These are phyloP conservation scores for Nephotettix cincticeps DNA, from an alignment of 1,140 invertebrate species.

Conservation along the genomic window DNA sequence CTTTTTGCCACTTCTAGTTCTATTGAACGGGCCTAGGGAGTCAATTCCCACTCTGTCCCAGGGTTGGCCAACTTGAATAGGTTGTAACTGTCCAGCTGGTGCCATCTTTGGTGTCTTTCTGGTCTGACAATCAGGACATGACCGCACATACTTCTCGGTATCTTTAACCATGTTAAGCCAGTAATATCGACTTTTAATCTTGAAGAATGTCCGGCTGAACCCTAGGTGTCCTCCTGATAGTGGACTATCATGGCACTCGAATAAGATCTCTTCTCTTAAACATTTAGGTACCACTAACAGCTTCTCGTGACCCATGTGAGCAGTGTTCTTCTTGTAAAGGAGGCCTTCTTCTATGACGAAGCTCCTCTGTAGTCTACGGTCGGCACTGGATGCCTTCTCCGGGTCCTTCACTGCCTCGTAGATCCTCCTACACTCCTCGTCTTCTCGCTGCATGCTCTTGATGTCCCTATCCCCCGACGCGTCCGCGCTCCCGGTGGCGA, in stretches of 20 bases:
- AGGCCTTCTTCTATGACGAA: not conserved
- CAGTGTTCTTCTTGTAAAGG: not conserved
- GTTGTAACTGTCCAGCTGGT: not conserved
- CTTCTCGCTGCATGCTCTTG: not conserved
- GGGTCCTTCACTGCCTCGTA: not conserved
- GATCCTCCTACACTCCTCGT: conserved; percentile 3
- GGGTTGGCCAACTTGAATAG: not conserved
- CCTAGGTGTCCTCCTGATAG: conserved; percentile 3
- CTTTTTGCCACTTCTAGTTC: not conserved
- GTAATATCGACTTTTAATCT: not conserved
- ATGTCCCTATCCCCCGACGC: not conserved
- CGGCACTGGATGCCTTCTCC: not conserved
- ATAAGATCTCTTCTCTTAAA: not conserved
- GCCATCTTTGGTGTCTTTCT: not conserved
- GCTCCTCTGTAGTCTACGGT: not conserved
- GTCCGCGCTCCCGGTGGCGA: too few relatives aligned
- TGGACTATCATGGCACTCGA: not conserved
- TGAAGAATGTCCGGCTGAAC: not conserved
- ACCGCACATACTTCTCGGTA: not conserved
- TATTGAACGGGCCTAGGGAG: not conserved
- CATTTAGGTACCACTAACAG: not conserved
- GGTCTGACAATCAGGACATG: not conserved
- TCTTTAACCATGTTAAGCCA: not conserved
- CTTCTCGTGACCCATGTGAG: not conserved
- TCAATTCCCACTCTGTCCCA: not conserved